Evolutionary conservation across 2,113 vertebrate genomes (phyloP), one percentile per base, ranked within the genome.

Genomic region (Catharus minimus): DNA sequence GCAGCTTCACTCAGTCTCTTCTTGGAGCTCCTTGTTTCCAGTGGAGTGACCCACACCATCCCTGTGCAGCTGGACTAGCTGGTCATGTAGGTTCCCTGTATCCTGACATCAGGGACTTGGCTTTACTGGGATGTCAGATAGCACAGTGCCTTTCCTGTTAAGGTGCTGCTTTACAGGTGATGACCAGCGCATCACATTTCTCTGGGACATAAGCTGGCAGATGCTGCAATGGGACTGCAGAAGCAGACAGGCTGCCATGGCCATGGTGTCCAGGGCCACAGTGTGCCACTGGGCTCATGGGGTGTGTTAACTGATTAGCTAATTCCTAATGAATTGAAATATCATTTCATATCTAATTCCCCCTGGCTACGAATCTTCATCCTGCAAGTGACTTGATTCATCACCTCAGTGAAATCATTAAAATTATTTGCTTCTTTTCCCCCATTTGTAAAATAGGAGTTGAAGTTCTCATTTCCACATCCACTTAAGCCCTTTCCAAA

Each of bases 281-380:
- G 23, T 41, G 50, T 33, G 43, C 43, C 68, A 65, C 9, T 19
- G 14, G 19, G 33, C 5, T 10, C 52, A 32, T 7, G 13, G 61
- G 10, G 17, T 50, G 17, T 65, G 21, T 13, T 64, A 68, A 75
- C 46, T 73, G 93, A 87, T 71, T 83, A 83, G 44, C 13, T 38
- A 91, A 83, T 75, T 61, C 41, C 20, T 83, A 38, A 7, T 83
- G 72, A 91, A 94, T 91, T 49, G 9, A 91, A 92, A 74, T 33
- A 64, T 36, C 12, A 75, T 92, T 83, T 88, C 41, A 58, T 72
- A 41, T 26, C 69, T 84, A 68, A 86, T 75, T 87, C 28, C 33
- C 57, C 13, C 21, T 22, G 43, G 33, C 41, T 88, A 66, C 1
- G 9, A 75, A 65, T 57, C 52, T 69, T 81, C 44, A 24, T 90